These are phyloP conservation scores for Drosophila persimilis DNA, from an alignment of 1,140 invertebrate species.

Conservation along the genomic window DNA sequence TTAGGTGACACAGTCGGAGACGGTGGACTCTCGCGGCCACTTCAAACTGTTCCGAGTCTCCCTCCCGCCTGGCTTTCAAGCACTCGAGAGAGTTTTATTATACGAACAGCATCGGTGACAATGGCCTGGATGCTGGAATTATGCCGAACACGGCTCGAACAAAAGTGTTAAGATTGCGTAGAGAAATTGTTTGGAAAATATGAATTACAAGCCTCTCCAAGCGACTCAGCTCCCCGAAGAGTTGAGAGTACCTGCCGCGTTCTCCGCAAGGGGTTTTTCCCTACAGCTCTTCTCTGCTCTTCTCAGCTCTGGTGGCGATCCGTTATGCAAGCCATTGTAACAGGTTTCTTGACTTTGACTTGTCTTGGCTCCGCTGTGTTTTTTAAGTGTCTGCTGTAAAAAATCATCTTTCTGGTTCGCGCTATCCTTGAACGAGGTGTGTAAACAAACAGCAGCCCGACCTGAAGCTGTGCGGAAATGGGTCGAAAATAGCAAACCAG, in stretches of 20 bases:
- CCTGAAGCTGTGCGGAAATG: conserved; percentile 48
- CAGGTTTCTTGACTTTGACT: conserved; percentile 25
- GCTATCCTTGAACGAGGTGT: conserved; percentile 43
- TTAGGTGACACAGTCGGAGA: conserved; percentile 39
- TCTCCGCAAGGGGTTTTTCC: conserved; percentile 32
- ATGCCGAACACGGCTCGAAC: conserved; percentile 29
- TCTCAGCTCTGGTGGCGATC: too few species aligned
- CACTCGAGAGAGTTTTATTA: conserved; percentile 40
- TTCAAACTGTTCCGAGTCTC: conserved; percentile 47
- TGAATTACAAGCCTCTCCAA: conserved; percentile 47
- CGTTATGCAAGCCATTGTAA: conserved; percentile 45
- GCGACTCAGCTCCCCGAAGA: conserved; percentile 37
- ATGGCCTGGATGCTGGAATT: conserved; percentile 28
- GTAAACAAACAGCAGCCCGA: conserved; percentile 56
- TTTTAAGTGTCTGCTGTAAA: conserved; percentile 45
- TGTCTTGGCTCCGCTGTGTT: conserved; percentile 5
- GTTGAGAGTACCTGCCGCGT: conserved; percentile 46
- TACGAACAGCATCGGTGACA: conserved; percentile 11
- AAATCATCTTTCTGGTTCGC: conserved; percentile 39
- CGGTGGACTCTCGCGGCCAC: conserved; percentile 42
- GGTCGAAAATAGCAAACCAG: neutral
- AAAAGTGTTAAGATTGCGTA: conserved; percentile 65
- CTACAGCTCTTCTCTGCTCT: too few species aligned
- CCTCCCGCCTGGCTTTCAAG: conserved; percentile 49
- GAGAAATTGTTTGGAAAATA: conserved; percentile 64